Evolutionary conservation across 2,888 invertebrate genomes (phyloP).

Genomic region (Crepidodera aurea): DNA sequence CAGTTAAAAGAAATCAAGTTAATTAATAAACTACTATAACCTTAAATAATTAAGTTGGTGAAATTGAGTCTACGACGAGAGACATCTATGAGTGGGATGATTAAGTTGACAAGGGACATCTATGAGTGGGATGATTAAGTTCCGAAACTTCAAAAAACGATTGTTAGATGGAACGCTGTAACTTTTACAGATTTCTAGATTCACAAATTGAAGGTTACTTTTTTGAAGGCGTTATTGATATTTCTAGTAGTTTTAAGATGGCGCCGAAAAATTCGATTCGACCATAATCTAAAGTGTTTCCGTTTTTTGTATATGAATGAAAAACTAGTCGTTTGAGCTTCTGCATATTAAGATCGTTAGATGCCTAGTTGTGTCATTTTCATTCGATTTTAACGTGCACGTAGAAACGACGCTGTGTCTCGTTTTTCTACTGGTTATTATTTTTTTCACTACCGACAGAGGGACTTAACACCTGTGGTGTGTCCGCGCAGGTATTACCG

Average conservation of each 20-base stretch:
- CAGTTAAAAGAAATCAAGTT: too few species aligned
- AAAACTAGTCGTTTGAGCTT: slow-evolving; percentile 60
- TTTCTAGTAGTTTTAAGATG: slow-evolving; percentile 30
- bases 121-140: too few species aligned
- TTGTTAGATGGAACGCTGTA: too few species aligned
- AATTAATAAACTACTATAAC: too few species aligned
- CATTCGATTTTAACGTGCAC: slow-evolving; percentile 34
- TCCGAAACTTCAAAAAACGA: too few species aligned
- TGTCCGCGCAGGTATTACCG: slow-evolving; percentile 57
- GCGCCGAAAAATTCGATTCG: slow-evolving; percentile 41
- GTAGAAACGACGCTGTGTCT: slow-evolving; percentile 31
- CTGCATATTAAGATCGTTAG: slow-evolving; percentile 53
- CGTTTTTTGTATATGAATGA: slow-evolving; percentile 59
- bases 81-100: too few species aligned
- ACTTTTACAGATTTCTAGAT: too few species aligned
- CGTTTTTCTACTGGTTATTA: slow-evolving; percentile 37
- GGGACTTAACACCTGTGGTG: slow-evolving; percentile 58
- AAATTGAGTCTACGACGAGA: too few species aligned
- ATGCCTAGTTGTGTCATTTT: slow-evolving; percentile 45
- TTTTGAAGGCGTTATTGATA: not conserved
- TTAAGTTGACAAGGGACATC: too few species aligned
- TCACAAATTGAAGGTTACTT: not conserved
- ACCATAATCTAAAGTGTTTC: slow-evolving; percentile 54
- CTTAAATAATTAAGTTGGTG: too few species aligned
- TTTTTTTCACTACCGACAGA: slow-evolving; percentile 57